Evolutionary conservation across 1,140 invertebrate species (phyloP), one percentile per base, ranked within the genome.

Genomic region (Orius insidiosus): DNA sequence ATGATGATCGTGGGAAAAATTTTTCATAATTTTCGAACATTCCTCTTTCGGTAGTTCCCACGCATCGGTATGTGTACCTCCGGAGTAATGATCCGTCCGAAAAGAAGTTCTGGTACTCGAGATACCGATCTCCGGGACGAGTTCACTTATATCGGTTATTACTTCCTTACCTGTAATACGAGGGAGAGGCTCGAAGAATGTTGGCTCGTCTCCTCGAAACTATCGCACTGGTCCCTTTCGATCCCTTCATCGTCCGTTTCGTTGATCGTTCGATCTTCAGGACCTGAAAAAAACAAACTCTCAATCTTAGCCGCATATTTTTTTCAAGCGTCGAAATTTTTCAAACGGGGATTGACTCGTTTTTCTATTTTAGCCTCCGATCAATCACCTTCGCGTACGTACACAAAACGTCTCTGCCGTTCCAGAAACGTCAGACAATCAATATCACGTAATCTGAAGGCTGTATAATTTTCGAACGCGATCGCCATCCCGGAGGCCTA

Each of bases 241-340:
- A 90, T 89, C 36, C 85, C 85, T 64, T 90, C 85, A 61, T 90
- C 85, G 53, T 87, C 85, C 0, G 78, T 81, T 65, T 86, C 83
- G 43, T 46, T 45, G 14, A 48, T 49, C 3, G 49, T 45, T 11
- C 42, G 15, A 9, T 48, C 41, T 16, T 42, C 45, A 6, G 33
- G 35, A 40, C 33, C 52, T 53, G 36, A 5, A 47, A 50, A 35
- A 52, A 16, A 11, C 46, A 49, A 14, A 47, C 2, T 5, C 30
- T 42, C 5, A 42, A n/a, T n/a, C n/a, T n/a, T n/a, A n/a, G n/a
- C n/a, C n/a, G n/a, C n/a, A n/a, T n/a, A n/a, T n/a, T n/a, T n/a
- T n/a, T n/a, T n/a, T n/a, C n/a, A n/a, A n/a, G n/a, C n/a, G n/a
- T n/a, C n/a, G 24, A 24, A 24, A 24, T 24, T 24, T 24, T 24